Percentiles rank a stretch among this genome's conserved stretches.
phyloP scores from a whole-genome alignment of 2,888 invertebrate genomes.

The Leucozona laternaria region DNA sequence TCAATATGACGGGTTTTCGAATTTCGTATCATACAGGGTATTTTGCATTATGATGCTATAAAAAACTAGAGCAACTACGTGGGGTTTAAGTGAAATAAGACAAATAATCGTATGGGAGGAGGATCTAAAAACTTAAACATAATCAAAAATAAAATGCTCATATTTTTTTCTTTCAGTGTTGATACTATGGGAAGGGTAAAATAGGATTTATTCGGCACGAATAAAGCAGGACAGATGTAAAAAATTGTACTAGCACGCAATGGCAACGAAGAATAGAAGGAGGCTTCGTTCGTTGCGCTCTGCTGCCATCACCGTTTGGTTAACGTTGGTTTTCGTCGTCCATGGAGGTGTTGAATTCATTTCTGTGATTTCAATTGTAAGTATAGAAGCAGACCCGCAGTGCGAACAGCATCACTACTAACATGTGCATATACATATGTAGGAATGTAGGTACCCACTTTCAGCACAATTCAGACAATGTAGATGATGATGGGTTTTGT shows the following conservation, averaged over 20 bases:
- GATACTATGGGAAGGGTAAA: background rate
- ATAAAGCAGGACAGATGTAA: constrained; percentile 1
- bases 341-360: constrained; percentile 37
- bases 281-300: background rate
- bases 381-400: constrained; percentile 2
- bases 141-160: too few relatives aligned
- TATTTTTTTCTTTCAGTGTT: background rate
- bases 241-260: constrained; percentile 18
- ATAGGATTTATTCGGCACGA: background rate
- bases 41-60: too few relatives aligned
- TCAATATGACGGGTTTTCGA: too few relatives aligned
- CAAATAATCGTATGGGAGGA: too few relatives aligned
- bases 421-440: constrained; percentile 22
- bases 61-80: too few relatives aligned
- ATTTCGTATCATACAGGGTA: too few relatives aligned
- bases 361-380: constrained; percentile 50
- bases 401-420: background rate
- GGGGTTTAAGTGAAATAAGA: too few relatives aligned
- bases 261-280: background rate
- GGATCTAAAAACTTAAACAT: too few relatives aligned
- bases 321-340: background rate
- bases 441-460: background rate
- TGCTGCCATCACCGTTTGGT: background rate
- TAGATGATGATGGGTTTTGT: constrained; percentile 8
- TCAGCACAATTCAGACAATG: constrained; percentile 21